Conservation (phyloP, 2,113 vertebrate species). For the Oriolus oriolus region DNA sequence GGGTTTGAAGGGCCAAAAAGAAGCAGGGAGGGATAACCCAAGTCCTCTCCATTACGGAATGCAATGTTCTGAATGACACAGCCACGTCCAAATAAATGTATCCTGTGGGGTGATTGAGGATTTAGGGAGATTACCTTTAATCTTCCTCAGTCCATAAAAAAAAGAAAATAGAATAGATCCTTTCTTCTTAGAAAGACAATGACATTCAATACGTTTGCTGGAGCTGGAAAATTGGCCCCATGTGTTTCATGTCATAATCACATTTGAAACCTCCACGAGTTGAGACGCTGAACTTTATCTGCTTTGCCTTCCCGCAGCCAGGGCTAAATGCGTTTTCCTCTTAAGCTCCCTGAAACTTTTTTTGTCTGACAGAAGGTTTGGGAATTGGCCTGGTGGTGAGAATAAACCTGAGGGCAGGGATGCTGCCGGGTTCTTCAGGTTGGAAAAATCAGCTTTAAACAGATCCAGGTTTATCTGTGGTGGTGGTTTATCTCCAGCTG, state of each 20-base stretch:
- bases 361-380: neutral
- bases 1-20: neutral
- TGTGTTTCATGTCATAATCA: neutral
- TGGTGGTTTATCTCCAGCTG: neutral
- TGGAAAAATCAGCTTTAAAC: neutral
- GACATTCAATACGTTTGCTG: neutral
- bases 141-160: slow-evolving; percentile 34
- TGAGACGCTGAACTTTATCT: neutral
- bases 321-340: neutral
- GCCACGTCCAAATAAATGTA: neutral
- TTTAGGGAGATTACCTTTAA: slow-evolving; percentile 63
- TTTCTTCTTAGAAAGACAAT: slow-evolving; percentile 66
- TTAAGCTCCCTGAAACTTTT: neutral
- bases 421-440: neutral
- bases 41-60: neutral
- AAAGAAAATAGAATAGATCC: slow-evolving; percentile 33
- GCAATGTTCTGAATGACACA: neutral
- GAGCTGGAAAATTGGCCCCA: slow-evolving; percentile 16
- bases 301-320: neutral
- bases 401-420: neutral
- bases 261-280: neutral
- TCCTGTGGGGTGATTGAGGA: slow-evolving; percentile 23
- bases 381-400: neutral
- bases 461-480: neutral
- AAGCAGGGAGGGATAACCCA: neutral